Base-by-base conservation (phyloP, 2,113 vertebrate species). In the Platanista minor region DNA sequence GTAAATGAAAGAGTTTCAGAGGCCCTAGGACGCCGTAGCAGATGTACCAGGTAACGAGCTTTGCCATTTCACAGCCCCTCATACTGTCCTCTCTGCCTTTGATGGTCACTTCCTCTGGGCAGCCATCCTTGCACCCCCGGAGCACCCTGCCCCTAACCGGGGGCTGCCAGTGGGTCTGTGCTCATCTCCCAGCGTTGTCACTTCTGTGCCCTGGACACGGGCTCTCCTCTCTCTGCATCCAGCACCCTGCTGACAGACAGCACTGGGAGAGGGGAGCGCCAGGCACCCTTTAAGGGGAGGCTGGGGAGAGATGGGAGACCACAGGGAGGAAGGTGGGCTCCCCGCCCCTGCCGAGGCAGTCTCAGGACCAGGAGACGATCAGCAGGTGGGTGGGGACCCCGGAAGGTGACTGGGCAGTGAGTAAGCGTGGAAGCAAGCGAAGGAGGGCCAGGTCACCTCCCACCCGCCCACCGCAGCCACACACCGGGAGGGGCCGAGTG, bases 131-230 rank as follows among this genome's bases (percentile, higher is more conserved):
- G 20, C 59, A 27, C 25, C 12, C 52, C n/a, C 43, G 27, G n/a
- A 29, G 36, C 1, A 0, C 25, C 6, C 6, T 27, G 33, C 52
- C 46, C 71, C 72, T 13, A 31, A 64, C 72, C 49, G 0, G 0
- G 64, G 29, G 14, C 61, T 4, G 18, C 61, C 3, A 0, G 25
- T 1, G 21, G 57, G 20, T n/a, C 36, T 36, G 25, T 10, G 15
- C 21, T 43, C 0, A 1, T 23, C 6, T 23, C 39, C 43, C 33
- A 1, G 4, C 0, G 33, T n/a, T 6, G 1, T 29, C 25, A 3
- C 23, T 4, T 61, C 67, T 41, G 36, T 14, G n/a, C 62, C 2
- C 25, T 17, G 21, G 41, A 39, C 33, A 27, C 1, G 4, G 36
- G 49, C 12, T 5, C 7, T 10, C 46, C 11, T 36, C 31, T 25